Evolutionary conservation across 2,888 invertebrate species (phyloP), one percentile per base, ranked within the genome.

Genomic region (Autographa pulchrina): DNA sequence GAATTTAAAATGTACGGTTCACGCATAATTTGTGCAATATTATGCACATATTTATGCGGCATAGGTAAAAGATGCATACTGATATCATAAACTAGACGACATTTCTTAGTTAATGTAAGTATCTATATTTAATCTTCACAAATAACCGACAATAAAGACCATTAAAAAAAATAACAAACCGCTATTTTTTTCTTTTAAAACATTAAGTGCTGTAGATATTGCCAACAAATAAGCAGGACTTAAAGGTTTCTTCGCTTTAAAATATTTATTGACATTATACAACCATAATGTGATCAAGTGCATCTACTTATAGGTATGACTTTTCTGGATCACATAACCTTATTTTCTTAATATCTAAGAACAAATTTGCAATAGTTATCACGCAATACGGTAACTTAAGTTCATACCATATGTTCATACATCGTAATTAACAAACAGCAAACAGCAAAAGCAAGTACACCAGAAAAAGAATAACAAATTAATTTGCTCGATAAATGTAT

Each of bases 1-100:
- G 58, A 25, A 68, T 64, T 58, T 64, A 35, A 67, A 16, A 62
- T 43, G 41, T 32, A 32, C 35, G 64, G 59, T 38, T 41, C 9
- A 43, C 56, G 13, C 11, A 63, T 25, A 63, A 56, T 31, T 41
- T 76, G 11, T 52, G 31, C 43, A 64, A 60, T 58, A 31, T 64
- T 20, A 18, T 43, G 58, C n/a, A 62, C 43, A 48, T 62, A 62
- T 16, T 48, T 62, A 38, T n/a, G 62, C 16, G 48, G 48, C 48
- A 18, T 43, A n/a, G 16, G 4, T 48, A 52, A 8, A n/a, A 52
- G 32, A 59, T 59, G 59, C 59, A 59, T 25, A 56, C 25, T 25
- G 54, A 20, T 56, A 56, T 56, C 20, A 25, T 20, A 56, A 56
- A 25, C 25, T 56, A 56, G 54, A 8, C 54, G 54, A 25, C 25